phyloP scores from a whole-genome alignment of 2,113 vertebrate species.

The Solea senegalensis region DNA sequence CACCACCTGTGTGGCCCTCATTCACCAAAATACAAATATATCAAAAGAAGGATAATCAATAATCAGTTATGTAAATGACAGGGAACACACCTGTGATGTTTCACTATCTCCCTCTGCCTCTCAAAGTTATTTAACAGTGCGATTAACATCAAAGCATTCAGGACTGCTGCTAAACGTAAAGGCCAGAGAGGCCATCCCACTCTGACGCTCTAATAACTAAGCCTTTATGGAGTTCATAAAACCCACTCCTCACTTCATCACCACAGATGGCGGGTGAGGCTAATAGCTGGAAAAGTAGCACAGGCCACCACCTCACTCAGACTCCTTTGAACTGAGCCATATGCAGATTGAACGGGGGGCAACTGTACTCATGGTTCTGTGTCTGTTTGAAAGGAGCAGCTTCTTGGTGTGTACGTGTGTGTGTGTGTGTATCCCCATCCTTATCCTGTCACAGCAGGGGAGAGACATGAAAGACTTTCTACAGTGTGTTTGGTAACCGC shows the following conservation, averaged over 20 bases:
- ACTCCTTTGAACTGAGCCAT: constrained; percentile 65
- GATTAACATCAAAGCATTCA: constrained; percentile 70
- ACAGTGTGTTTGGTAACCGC: constrained; percentile 47
- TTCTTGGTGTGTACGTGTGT: not conserved
- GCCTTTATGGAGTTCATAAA: constrained; percentile 69
- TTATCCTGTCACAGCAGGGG: constrained; percentile 56
- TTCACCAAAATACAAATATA: not conserved
- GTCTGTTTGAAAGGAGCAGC: constrained; percentile 16
- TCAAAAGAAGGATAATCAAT: constrained; percentile 8
- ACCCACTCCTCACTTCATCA: constrained; percentile 58
- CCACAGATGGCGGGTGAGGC: constrained; percentile 54
- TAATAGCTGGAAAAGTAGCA: constrained; percentile 67
- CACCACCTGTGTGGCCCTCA: no score
- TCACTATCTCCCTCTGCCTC: constrained; percentile 51
- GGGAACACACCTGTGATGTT: constrained; percentile 30
- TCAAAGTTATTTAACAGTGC: constrained; percentile 64
- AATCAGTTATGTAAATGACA: constrained; percentile 33
- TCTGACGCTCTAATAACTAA: constrained; percentile 62
- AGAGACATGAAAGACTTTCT: constrained; percentile 63
- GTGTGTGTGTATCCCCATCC: constrained; percentile 32
- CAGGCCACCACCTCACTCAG: constrained; percentile 47
- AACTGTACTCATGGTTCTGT: constrained; percentile 48
- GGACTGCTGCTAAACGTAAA: constrained; percentile 67
- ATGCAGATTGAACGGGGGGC: constrained; percentile 48
- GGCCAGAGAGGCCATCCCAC: constrained; percentile 58